Base-by-base conservation (phyloP, 2,888 invertebrate genomes). In the Monoplex corrugatus region DNA sequence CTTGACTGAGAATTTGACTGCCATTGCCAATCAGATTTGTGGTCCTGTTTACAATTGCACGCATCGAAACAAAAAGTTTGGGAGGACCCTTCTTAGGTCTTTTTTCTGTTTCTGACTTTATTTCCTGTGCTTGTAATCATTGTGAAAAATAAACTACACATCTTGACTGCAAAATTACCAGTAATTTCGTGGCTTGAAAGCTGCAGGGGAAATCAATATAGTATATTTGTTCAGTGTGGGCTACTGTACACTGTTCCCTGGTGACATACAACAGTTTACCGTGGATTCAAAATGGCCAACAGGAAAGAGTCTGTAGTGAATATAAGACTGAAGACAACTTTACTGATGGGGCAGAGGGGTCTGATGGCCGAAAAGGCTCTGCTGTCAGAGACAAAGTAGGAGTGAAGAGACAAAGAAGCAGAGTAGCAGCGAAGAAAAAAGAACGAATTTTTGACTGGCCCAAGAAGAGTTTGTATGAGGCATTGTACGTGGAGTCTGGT, bases 401-500 rank as follows among this genome's bases (percentile, higher is more conserved):
- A 13, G 32, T 83, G 45, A 86, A 82, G n/a, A 89, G 85, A 75
- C 75, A 50, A 13, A 89, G 83, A 78, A 91, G 88, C 88, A 90
- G 89, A 40, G 82, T 68, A 13, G 50, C 75, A n/a, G 38, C 38
- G 28, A 92, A 92, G 87, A 92, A 92, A 87, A 63, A 89, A 72
- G 91, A 93, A 44, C 84, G 90, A 43, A 90, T 87, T 43, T 93
- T 92, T 91, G 93, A 93, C 80, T 94, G 94, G 94, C 94, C 93
- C 2, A 93, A 93, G 90, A 93, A 92, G 91, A 93, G 91, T 89
- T 92, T 93, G 82, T 94, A 92, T 91, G 93, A 93, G 78, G 89
- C 92, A 38, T 87, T 90, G 40, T 92, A 92, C 91, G 90, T 92
- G 80, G 91, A 92, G 50, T 87, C 90, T 57, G 91, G 89, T 8